Conservation (phyloP, 2,113 vertebrate species). For the Empidonax alnorum region DNA sequence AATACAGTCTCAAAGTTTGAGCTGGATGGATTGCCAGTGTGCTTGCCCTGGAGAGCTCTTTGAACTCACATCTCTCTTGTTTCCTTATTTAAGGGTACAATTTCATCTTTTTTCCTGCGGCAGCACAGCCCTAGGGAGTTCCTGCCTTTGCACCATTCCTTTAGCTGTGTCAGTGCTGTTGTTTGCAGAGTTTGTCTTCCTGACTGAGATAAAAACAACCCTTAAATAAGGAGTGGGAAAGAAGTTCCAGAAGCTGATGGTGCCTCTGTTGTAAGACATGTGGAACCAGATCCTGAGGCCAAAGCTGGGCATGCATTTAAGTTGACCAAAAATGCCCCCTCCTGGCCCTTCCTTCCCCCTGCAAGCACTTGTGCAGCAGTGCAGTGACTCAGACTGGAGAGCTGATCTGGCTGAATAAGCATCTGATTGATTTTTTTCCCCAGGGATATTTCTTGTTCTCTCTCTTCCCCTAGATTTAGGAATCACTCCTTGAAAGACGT, state of each 20-base stretch:
- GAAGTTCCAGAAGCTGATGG: neutral
- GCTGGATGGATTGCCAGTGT: neutral
- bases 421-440: neutral
- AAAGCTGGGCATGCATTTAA: neutral
- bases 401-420: neutral
- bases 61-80: neutral
- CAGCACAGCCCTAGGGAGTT: neutral
- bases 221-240: neutral
- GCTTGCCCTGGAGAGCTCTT: neutral
- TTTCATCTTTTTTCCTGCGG: neutral
- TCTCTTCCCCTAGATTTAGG: neutral
- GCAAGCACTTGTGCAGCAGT: neutral
- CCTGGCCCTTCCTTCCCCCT: conserved; percentile 52
- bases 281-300: neutral
- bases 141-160: neutral
- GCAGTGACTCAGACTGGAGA: neutral
- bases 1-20: neutral
- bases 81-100: neutral
- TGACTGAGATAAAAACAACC: neutral
- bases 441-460: neutral
- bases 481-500: neutral
- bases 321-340: conserved; percentile 63
- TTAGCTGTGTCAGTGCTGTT: neutral
- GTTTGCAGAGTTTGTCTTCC: neutral
- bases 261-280: neutral